Evolutionary conservation across 2,888 invertebrate species (phyloP), one percentile per base, ranked within the genome.

Genomic region (Orchesellides sinensis): DNA sequence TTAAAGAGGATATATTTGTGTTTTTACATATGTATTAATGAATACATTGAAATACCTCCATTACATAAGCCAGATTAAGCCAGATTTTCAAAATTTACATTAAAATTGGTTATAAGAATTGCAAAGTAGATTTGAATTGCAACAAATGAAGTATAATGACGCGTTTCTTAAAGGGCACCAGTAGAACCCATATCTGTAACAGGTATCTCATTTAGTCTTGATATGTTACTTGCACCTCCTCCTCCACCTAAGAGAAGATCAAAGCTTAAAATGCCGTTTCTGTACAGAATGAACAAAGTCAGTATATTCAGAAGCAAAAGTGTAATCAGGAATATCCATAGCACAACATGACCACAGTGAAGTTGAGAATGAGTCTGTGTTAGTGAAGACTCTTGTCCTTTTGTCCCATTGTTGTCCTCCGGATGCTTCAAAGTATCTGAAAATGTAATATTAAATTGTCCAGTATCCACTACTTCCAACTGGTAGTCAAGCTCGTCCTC

Each of bases 171-270:
- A n/a, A n/a, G n/a, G n/a, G n/a, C n/a, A n/a, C n/a, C n/a, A 32
- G 32, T 32, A 6, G 40, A 40, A 8, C 40, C n/a, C n/a, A 40
- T 5, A 8, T 40, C 19, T 10, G 66, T 25, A 17, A 74, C 61
- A 14, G 81, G 81, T 5, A 74, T 61, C 6, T 82, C 81, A 69
- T 82, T 75, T 1, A 82, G 54, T 17, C 81, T 68, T 2, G 74
- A 69, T 25, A 82, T 63, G n/a, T 52, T 49, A 4, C 14, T 54
- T 32, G 59, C 14, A 17, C 12, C 59, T 4, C 75, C 59, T 4
- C 75, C 63, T 2, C 74, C 40, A n/a, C n/a, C 21, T 14, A 81
- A 40, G 0, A 74, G 21, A 10, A 1, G 14, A 17, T 40, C 35
- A 5, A 68, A 73, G 12, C 12, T 81, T 4, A 81, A 40, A 14